These are phyloP conservation scores for Arctocebus calabarensis DNA, from an alignment of 2,797 vertebrate species.

Conservation along the genomic window DNA sequence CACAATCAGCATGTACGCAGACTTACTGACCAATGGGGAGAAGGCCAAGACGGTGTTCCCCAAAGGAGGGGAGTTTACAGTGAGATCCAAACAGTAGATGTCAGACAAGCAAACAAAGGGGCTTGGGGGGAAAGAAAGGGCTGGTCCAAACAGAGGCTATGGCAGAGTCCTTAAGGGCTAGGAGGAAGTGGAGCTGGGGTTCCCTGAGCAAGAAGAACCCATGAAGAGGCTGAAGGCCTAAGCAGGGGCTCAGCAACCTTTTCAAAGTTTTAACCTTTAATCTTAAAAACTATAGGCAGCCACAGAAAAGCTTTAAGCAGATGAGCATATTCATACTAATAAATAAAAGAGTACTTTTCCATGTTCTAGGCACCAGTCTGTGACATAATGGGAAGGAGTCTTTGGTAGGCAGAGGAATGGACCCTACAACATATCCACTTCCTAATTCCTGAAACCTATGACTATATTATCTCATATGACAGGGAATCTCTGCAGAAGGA, in stretches of 20 bases:
- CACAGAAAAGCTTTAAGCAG: not conserved
- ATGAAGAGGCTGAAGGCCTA: not conserved
- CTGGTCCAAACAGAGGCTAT: not conserved
- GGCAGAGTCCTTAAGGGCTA: not conserved
- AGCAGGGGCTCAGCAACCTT: not conserved
- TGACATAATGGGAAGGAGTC: not conserved
- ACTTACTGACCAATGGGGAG: not conserved
- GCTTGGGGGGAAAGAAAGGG: not conserved
- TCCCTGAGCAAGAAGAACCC: not conserved
- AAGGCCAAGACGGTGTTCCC: not conserved
- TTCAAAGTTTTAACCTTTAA: not conserved
- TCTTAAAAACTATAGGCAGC: not conserved
- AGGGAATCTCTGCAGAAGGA: not conserved
- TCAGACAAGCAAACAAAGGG: not conserved
- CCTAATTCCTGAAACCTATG: not conserved
- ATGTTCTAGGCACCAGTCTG: not conserved
- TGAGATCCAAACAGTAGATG: not conserved
- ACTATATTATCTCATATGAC: not conserved
- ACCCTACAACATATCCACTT: not conserved
- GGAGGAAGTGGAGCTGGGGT: not conserved
- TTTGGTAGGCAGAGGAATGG: not conserved
- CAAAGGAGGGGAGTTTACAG: not conserved
- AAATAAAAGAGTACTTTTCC: not conserved
- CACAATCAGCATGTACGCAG: not conserved
- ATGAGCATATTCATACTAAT: not conserved